Conservation (phyloP, 1,140 invertebrate genomes). For the Drosophila sulfurigaster region DNA sequence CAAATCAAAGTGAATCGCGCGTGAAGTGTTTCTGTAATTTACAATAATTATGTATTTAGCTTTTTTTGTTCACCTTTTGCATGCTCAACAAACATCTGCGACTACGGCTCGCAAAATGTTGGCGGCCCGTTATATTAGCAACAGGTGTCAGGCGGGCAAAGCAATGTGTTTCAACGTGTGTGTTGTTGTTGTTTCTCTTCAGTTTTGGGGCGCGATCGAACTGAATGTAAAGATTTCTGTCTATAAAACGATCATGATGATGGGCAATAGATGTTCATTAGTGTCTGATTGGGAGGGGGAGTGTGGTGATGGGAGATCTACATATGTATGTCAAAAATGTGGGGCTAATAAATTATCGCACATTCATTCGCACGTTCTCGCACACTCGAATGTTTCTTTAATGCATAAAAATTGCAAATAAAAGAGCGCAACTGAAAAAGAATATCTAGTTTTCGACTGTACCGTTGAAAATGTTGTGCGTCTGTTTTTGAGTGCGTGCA, state of each 20-base stretch:
- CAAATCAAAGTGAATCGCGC: conserved; percentile 45
- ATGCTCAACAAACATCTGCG: conserved; percentile 60
- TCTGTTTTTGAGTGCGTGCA: conserved; percentile 56
- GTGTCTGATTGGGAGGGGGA: not conserved
- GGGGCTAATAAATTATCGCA: conserved; percentile 76
- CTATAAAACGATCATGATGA: conserved; percentile 50
- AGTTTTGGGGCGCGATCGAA: conserved; percentile 2
- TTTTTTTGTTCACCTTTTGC: conserved; percentile 42
- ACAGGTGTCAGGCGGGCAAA: conserved; percentile 60
- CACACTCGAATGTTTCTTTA: conserved; percentile 53
- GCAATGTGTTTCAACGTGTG: conserved; percentile 8
- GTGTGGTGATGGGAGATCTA: conserved; percentile 1
- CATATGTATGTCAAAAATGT: conserved; percentile 65
- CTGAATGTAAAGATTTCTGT: conserved; percentile 47
- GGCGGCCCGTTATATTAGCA: conserved; percentile 52
- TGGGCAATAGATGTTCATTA: conserved; percentile 5
- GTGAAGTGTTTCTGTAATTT: conserved; percentile 60
- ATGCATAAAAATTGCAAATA: conserved; percentile 60
- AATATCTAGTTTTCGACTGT: conserved; percentile 67
- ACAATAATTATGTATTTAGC: conserved; percentile 25
- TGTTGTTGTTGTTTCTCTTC: conserved; percentile 15
- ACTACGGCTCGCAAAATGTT: conserved; percentile 36
- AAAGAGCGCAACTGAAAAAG: conserved; percentile 44
- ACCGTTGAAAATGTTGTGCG: conserved; percentile 49
- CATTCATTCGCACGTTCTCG: conserved; percentile 60